Percentiles rank a stretch among this genome's conserved stretches.
Evolutionary conservation across 1,140 invertebrate species (phyloP).

Genomic region (Ceratosolen solmsi): DNA sequence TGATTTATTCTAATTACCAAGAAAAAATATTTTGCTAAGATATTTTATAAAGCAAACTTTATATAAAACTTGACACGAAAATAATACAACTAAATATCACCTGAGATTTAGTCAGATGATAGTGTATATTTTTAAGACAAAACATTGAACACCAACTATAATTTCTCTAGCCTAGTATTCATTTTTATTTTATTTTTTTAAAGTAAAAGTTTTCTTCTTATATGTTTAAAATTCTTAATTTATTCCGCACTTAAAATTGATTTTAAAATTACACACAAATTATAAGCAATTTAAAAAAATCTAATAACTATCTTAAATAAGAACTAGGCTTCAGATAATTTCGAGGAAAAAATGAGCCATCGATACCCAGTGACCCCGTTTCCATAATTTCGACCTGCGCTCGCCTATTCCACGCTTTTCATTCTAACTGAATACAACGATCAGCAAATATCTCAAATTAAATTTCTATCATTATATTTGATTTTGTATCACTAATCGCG

Average conservation of each 20-base stretch:
- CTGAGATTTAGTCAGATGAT: no score
- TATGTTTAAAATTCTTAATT: background rate
- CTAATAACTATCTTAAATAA: background rate
- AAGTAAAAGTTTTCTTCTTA: background rate
- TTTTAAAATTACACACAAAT: background rate
- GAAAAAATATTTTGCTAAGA: no score
- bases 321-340: constrained; percentile 19
- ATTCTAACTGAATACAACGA: background rate
- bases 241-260: background rate
- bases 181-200: no score
- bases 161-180: no score
- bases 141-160: no score
- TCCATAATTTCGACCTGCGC: background rate
- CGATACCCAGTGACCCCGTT: constrained; percentile 35
- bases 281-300: background rate
- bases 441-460: background rate
- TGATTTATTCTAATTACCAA: no score
- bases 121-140: no score
- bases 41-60: no score
- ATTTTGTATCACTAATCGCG: background rate
- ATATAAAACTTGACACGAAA: no score
- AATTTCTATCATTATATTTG: constrained; percentile 4
- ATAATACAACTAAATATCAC: no score
- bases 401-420: background rate
- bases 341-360: constrained; percentile 12